Base-by-base conservation (phyloP, 2,888 invertebrate species). In the Tiliacea citrago region DNA sequence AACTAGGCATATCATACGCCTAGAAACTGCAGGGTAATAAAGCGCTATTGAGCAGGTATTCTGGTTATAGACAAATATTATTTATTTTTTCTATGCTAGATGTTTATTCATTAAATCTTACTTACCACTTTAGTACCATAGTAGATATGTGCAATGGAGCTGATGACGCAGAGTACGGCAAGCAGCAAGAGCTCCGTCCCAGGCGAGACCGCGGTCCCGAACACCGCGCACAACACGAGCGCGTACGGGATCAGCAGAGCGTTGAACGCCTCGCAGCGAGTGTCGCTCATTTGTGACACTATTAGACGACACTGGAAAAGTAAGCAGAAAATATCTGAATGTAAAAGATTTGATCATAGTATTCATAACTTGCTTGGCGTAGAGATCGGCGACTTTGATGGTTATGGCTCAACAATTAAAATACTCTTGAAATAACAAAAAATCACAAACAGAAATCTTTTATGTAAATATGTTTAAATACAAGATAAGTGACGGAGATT, bases 281-380 rank as follows among this genome's bases (percentile, higher is more conserved):
- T 99, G 92, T 98, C 98, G 90, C 99, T 99, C 99, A 99, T 99
- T 96, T 99, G 99, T 0, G 99, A 98, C 75, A 99, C 99, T 88
- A 99, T 99, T 85, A 99, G 97, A 4, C 99, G 99, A 93, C 99
- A 99, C 99, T 99, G 97, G 9, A 70, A 77, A 68, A 9, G 12
- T 35, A 57, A 68, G 24, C 18, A 65, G 16, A 72, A 55, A 39
- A 29, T 53, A 24, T 53, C 3, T 21, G 39, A 29, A 58, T 49
- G 16, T 47, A 47, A 12, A 39, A 24, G 9, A 47, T 45, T 55
- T n/a, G 29, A 1, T 39, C 16, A 16, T 18, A 65, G 47, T 62
- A 16, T 47, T 61, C 21, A 21, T 39, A 24, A 29, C 6, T n/a
- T n/a, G n/a, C n/a, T n/a, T n/a, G n/a, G n/a, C n/a, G n/a, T n/a